Percentiles rank a stretch among this genome's conserved stretches.
Evolutionary conservation across 1,140 invertebrate species (phyloP).

Genomic region (Babylonia areolata): DNA sequence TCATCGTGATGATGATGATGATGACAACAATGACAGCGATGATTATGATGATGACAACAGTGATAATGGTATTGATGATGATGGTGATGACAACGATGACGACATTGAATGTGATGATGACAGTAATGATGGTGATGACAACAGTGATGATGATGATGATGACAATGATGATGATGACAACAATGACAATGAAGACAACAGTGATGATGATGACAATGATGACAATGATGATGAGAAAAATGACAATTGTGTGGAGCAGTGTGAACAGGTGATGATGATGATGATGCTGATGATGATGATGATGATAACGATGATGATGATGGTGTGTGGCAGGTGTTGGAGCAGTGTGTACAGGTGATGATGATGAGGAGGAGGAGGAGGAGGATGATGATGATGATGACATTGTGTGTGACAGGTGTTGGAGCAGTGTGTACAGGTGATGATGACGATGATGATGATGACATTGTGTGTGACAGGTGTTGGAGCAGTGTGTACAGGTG

Average conservation of each 20-base stretch:
- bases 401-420: too few species aligned
- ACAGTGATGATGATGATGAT: slow-evolving; percentile 35
- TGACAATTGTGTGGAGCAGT: slow-evolving; percentile 22
- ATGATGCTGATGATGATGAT: too few species aligned
- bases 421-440: too few species aligned
- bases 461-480: too few species aligned
- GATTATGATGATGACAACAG: not conserved
- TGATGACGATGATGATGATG: too few species aligned
- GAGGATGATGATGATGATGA: too few species aligned
- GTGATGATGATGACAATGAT: slow-evolving; percentile 38
- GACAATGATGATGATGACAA: slow-evolving; percentile 45
- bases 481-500: not conserved
- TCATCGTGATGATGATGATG: not conserved
- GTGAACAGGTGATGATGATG: too few species aligned
- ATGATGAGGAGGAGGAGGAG: slow-evolving; percentile 44
- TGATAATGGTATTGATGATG: slow-evolving; percentile 58
- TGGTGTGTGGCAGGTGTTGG: too few species aligned
- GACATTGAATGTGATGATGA: slow-evolving; percentile 24
- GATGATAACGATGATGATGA: too few species aligned
- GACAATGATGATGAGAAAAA: slow-evolving; percentile 47
- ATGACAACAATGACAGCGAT: not conserved
- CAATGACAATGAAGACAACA: slow-evolving; percentile 35
- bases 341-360: slow-evolving; percentile 21
- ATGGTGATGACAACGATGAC: slow-evolving; percentile 30
- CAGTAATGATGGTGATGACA: slow-evolving; percentile 35